Conservation (phyloP, 1,140 invertebrate species). For the Chironomus striatipennis region DNA sequence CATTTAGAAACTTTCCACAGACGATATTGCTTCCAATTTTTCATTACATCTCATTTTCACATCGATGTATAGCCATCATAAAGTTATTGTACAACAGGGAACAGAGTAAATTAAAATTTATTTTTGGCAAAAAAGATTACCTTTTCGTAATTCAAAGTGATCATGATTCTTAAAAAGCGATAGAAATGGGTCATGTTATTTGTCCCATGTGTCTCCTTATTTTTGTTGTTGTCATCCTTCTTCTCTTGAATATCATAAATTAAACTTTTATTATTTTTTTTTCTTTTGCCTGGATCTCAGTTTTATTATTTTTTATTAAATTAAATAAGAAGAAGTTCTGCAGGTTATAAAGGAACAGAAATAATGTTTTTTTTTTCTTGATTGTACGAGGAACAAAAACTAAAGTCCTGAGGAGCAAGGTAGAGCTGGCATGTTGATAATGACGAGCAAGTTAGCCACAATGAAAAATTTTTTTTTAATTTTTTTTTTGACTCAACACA, state of each 20-base stretch:
- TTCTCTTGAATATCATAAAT: background rate
- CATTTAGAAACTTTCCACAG: too few species aligned
- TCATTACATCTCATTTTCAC: too few species aligned
- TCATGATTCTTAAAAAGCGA: background rate
- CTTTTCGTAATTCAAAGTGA: background rate
- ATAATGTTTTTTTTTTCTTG: background rate
- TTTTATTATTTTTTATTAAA: constrained; percentile 1
- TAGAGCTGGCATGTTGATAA: constrained; percentile 7
- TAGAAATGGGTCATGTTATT: background rate
- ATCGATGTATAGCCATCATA: too few species aligned
- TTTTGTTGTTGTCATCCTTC: too few species aligned
- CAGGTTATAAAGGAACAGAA: background rate
- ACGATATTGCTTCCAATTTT: too few species aligned
- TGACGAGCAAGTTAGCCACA: constrained; percentile 5
- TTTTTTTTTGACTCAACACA: too few species aligned
- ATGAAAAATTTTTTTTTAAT: background rate
- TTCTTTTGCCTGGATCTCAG: background rate
- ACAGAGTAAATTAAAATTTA: constrained; percentile 4
- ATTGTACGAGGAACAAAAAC: background rate
- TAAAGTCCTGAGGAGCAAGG: constrained; percentile 5
- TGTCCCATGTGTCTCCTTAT: background rate
- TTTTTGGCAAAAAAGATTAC: background rate
- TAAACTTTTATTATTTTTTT: background rate
- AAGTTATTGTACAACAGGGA: too few species aligned
- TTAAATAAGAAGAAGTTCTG: background rate